Percentiles rank a stretch among this genome's conserved stretches.
These are phyloP conservation scores for Meloidogyne floridensis DNA, from an alignment of 1,140 invertebrate species.

Conservation along the genomic window DNA sequence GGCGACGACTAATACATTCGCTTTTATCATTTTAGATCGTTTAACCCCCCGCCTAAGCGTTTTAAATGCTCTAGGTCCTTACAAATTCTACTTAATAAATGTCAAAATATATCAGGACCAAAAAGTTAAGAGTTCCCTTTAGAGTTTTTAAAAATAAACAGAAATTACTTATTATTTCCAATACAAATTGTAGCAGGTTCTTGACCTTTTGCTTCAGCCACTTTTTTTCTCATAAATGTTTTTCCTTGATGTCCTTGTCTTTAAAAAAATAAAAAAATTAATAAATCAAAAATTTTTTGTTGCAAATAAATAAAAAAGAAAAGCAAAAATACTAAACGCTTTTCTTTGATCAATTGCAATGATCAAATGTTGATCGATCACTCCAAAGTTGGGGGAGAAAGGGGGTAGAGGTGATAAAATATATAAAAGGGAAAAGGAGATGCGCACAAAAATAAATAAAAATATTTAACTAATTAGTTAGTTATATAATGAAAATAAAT, in stretches of 20 bases:
- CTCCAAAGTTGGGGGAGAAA: not conserved
- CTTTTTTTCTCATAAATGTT: constrained; percentile 29
- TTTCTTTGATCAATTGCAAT: constrained; percentile 14
- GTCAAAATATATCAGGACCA: too few relatives aligned
- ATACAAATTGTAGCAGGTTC: not conserved
- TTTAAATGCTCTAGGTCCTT: too few relatives aligned
- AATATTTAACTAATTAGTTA: too few relatives aligned
- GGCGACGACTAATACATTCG: too few relatives aligned
- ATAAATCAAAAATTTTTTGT: constrained; percentile 15
- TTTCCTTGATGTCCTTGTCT: constrained; percentile 32
- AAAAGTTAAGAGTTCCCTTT: too few relatives aligned
- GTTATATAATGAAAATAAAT: too few relatives aligned
- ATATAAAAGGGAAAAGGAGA: not conserved
- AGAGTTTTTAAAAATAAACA: not conserved
- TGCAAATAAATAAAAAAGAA: constrained; percentile 7
- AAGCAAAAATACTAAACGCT: constrained; percentile 14
- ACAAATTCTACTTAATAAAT: too few relatives aligned
- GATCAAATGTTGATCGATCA: constrained; percentile 10
- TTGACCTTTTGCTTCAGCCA: constrained; percentile 20
- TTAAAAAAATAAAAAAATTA: constrained; percentile 22
- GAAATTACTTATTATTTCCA: not conserved
- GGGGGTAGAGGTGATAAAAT: not conserved
- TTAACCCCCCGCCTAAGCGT: too few relatives aligned
- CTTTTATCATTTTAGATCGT: too few relatives aligned
- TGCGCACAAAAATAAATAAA: constrained; percentile 19